Percentiles rank a stretch among this genome's conserved stretches.
Evolutionary conservation across 1,140 invertebrate genomes (phyloP).

Genomic region (Augochlora pura): DNA sequence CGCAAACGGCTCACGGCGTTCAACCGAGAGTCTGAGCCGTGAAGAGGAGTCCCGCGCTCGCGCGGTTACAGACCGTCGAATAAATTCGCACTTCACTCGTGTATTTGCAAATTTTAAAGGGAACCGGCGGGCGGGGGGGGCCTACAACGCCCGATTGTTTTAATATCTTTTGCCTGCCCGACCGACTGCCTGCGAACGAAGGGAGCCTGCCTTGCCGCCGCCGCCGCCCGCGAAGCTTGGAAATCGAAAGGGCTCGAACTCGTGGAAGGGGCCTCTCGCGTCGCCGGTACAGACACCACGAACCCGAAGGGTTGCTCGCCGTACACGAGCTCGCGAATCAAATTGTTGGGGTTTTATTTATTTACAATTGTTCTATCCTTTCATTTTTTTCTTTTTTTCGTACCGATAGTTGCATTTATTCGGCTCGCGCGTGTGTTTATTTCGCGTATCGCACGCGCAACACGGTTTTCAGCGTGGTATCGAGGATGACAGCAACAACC

Average conservation of each 20-base stretch:
- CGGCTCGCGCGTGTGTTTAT: too few relatives aligned
- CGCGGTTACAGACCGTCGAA: constrained; percentile 59
- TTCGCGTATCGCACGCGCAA: too few relatives aligned
- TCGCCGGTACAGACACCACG: neutral
- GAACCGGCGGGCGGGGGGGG: constrained; percentile 38
- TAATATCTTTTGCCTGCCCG: constrained; percentile 64
- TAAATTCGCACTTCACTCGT: constrained; percentile 66
- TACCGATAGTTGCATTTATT: too few relatives aligned
- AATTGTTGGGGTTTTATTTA: too few relatives aligned
- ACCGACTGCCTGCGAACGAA: constrained; percentile 9
- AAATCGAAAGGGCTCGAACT: constrained; percentile 29
- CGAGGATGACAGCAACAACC: too few relatives aligned
- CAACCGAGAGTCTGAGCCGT: constrained; percentile 53
- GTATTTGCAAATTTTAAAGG: constrained; percentile 67
- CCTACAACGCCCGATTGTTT: constrained; percentile 65
- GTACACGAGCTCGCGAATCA: too few relatives aligned
- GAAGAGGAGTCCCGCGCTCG: constrained; percentile 29
- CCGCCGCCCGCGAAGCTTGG: constrained; percentile 17
- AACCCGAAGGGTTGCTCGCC: neutral
- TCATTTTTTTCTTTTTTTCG: too few relatives aligned
- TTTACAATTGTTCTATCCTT: too few relatives aligned
- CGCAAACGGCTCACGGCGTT: constrained; percentile 57
- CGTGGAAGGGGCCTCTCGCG: neutral
- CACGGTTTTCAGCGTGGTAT: too few relatives aligned
- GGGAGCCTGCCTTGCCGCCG: too few relatives aligned